Base-by-base conservation (phyloP, 1,140 invertebrate species). In the Drosophila littoralis region DNA sequence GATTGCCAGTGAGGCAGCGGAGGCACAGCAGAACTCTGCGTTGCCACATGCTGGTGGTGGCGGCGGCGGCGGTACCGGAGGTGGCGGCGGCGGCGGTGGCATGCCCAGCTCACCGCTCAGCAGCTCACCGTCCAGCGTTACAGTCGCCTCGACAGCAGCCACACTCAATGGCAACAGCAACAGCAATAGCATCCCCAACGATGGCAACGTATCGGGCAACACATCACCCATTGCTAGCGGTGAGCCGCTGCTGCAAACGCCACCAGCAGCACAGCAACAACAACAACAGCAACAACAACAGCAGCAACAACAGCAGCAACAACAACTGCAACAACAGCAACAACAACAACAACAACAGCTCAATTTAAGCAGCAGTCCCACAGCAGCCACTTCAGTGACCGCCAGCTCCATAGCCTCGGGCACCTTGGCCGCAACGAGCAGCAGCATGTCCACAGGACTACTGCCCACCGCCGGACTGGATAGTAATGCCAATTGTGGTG, bases 1-100 rank as follows among this genome's bases (percentile, higher is more conserved):
- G 91, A 83, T 91, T 82, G 85, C 85, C 85, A 90, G 66, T 70
- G 84, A 89, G 70, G 81, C 81, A 81, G 70, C 77, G 64, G 85
- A 90, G 51, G 70, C 84, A 63, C 89, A 91, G 82, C 88, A 91
- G 61, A 89, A 63, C 72, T 84, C 83, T 55, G 66, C 79, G 51
- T 63, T 82, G 60, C 71, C 79, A 35, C 72, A 86, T 7, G 79
- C 79, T 32, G 81, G 81, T 48, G 83, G 82, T 8, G 80, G 43
- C 7, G 57, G 81, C 40, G 57, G 81, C 40, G 72, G 46, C 9
- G 78, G 65, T 15, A 77, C 74, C 43, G 75, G 75, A n/a, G 77
- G 54, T 12, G 45, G 65, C 43, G 81, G 75, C 32, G 79, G 79
- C 13, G 78, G 55, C n/a, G 45, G 64, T 54, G 76, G 77, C 32